phyloP scores from a whole-genome alignment of 1,140 invertebrate genomes.

The Aphidius ervi region DNA sequence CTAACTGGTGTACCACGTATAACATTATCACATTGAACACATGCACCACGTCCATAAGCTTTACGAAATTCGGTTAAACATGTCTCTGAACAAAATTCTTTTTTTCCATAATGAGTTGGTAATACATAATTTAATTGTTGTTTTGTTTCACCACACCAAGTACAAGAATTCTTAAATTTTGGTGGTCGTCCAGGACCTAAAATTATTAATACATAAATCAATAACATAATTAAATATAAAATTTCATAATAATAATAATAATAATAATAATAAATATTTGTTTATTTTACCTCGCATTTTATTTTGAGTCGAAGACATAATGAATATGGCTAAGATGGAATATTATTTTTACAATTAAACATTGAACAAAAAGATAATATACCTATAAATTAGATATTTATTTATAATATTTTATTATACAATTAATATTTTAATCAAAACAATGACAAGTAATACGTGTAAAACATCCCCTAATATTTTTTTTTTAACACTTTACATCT shows the following conservation, averaged over 20 bases:
- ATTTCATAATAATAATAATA: not conserved
- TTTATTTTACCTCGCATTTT: conserved; percentile 29
- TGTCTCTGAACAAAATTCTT: conserved; percentile 87
- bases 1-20: conserved; percentile 63
- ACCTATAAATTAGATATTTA: not conserved
- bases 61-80: conserved; percentile 85
- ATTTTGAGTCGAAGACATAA: conserved; percentile 20
- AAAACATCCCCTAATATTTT: no score
- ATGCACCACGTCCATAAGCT: conserved; percentile 81
- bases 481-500: no score
- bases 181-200: conserved; percentile 68
- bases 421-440: not conserved
- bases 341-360: conserved; percentile 14
- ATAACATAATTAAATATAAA: conserved; percentile 5
- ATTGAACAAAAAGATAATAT: not conserved
- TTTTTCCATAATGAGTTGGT: conserved; percentile 82
- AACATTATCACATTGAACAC: conserved; percentile 79
- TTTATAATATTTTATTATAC: not conserved
- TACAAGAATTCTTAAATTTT: conserved; percentile 65
- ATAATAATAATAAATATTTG: not conserved
- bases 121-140: conserved; percentile 78
- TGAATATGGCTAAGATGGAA: no score
- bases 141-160: conserved; percentile 81
- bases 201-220: conserved; percentile 11
- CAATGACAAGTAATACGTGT: no score